phyloP scores from a whole-genome alignment of 2,113 vertebrate genomes.

The Nibea albiflora region DNA sequence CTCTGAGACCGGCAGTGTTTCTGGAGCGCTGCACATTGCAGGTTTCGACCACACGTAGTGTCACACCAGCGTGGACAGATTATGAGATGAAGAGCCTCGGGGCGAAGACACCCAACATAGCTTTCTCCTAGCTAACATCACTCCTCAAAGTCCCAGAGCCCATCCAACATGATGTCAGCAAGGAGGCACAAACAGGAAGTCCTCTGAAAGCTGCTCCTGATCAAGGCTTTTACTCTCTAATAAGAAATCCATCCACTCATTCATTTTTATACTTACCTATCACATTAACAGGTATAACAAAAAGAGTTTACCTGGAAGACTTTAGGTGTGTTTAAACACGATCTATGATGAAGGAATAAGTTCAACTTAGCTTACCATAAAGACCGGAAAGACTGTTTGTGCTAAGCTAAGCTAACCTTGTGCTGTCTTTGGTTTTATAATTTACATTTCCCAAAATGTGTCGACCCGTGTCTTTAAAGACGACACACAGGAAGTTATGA shows the following conservation, averaged over 20 bases:
- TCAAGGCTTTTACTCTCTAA: not conserved
- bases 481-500: no score
- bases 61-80: not conserved
- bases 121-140: not conserved
- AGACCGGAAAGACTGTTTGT: not conserved
- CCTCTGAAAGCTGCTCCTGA: not conserved
- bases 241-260: not conserved
- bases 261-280: not conserved
- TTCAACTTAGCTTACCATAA: not conserved
- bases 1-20: conserved; percentile 15
- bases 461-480: not conserved
- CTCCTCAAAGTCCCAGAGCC: not conserved
- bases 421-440: not conserved
- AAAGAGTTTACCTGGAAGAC: not conserved
- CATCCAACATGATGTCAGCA: not conserved
- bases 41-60: conserved; percentile 7
- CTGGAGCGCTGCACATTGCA: conserved; percentile 10
- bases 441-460: not conserved
- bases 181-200: not conserved
- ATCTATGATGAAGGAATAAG: not conserved
- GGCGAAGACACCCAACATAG: not conserved
- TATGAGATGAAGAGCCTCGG: conserved; percentile 13
- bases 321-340: not conserved
- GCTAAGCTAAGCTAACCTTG: not conserved
- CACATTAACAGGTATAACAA: no score